Evolutionary conservation across 2,797 vertebrate genomes (phyloP), one percentile per base, ranked within the genome.

Genomic region (Esox masquinongy): DNA sequence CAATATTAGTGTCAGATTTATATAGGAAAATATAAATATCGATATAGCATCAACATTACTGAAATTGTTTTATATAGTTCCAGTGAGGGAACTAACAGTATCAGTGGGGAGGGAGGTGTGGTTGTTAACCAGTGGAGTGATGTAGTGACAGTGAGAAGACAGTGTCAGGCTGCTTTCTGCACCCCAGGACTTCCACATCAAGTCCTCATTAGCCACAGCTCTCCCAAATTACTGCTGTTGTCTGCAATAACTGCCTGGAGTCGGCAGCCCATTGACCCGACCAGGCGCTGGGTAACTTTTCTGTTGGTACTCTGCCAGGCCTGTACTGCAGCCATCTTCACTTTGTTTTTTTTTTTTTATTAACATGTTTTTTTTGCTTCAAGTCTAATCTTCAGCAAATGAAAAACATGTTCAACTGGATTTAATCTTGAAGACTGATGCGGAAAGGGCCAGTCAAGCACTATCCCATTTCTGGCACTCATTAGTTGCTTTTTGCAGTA

Each of bases 161-260:
- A 1, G 70, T 89, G 86, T 92, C 88, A 77, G 83, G 68, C 12
- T 14, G 15, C 72, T 70, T 78, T 81, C 82, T 83, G 83, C 85
- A 89, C 79, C 0, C 12, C 68, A 84, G 85, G 87, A 90, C 92
- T 93, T 92, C 76, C 88, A 93, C 90, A 91, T 92, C 91, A 91
- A 92, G 92, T 67, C 77, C 85, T 90, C 88, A 91, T 92, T 91
- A 92, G 86, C 83, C 70, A 77, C 83, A 76, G 82, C 87, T 90
- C 82, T 90, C 80, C 80, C 83, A 86, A 92, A 91, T 88, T 61
- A 89, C 82, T 88, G 91, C 75, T 78, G 83, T 88, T 89, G 83
- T 87, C 83, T 89, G 19, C 9, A n/a, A 22, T 43, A 43, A 31
- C 29, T 31, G 29, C 29, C 29, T 31, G 29, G 29, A 31, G 39